Evolutionary conservation across 1,140 invertebrate genomes (phyloP), one percentile per base, ranked within the genome.

Genomic region (Psilanteris sp.): DNA sequence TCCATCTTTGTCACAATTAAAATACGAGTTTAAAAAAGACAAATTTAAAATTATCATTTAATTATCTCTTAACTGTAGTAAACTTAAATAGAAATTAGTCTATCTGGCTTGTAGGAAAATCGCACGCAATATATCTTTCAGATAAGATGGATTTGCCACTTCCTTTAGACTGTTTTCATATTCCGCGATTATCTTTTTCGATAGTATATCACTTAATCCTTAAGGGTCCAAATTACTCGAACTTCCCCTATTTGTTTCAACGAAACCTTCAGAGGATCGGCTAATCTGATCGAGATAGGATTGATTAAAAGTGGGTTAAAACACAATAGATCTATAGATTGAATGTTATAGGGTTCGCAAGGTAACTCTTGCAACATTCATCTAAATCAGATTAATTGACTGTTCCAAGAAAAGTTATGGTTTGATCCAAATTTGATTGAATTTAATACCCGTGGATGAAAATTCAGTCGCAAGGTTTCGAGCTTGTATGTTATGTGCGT

Each of bases 241-340:
- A 61, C 55, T 54, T 46, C 67, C 67, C 67, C 55, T 54, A 52
- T 71, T 71, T 71, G 67, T 71, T 71, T 71, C 55, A 37, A 52
- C 36, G 52, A 52, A 55, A 61, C 29, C 55, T 32, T 62, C 16
- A 16, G 44, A 54, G 48, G n/a, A 46, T 36, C 39, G 34, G 18
- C 37, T 71, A 54, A 71, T 71, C 67, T 71, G 67, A 71, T 71
- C 36, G 41, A 18, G 66, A 70, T 71, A 61, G 55, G 46, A 46
- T 62, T 62, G 46, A 71, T 71, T 71, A 72, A 72, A 62, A 72
- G 67, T 72, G 48, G 48, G 67, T 55, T 72, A 72, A 72, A 72
- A 62, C 32, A 72, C 67, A 72, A 72, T 72, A 37, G 67, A 71
- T 61, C 10, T 61, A 54, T 62, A 62, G 67, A 71, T 71, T 71